phyloP scores from a whole-genome alignment of 2,888 invertebrate species.

The Ophion ellenae region DNA sequence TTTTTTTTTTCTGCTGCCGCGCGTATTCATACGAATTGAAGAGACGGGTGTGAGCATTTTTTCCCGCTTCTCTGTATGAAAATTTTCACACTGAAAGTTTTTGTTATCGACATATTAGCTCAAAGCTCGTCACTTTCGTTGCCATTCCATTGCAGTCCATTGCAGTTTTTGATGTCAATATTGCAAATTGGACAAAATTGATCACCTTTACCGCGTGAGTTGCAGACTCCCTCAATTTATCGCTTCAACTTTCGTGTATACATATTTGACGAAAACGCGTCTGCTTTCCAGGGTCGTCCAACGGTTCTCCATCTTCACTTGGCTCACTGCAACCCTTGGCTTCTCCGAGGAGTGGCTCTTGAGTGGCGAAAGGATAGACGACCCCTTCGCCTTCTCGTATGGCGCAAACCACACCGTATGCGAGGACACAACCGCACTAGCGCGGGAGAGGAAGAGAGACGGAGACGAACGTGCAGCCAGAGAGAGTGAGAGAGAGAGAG shows the following conservation, averaged over 20 bases:
- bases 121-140: too few relatives aligned
- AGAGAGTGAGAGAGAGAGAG: too few relatives aligned
- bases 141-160: too few relatives aligned
- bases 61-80: background rate
- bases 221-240: slow-evolving; percentile 25
- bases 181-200: too few relatives aligned
- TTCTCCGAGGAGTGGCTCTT: slow-evolving; percentile 58
- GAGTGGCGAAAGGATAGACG: slow-evolving; percentile 60
- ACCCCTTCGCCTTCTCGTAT: slow-evolving; percentile 23
- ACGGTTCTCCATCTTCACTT: slow-evolving; percentile 53
- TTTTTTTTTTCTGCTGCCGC: too few relatives aligned
- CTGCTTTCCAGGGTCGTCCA: slow-evolving; percentile 23
- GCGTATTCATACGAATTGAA: too few relatives aligned
- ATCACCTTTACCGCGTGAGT: background rate
- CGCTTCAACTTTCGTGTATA: slow-evolving; percentile 5
- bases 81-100: background rate
- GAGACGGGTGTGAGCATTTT: background rate
- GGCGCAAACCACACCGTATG: slow-evolving; percentile 27
- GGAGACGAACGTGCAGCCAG: too few relatives aligned
- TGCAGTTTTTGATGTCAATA: too few relatives aligned
- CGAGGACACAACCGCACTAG: slow-evolving; percentile 28
- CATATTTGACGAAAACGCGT: slow-evolving; percentile 27
- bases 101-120: too few relatives aligned
- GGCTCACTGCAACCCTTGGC: slow-evolving; percentile 28
- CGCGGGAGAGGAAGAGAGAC: too few relatives aligned